Conservation (phyloP, 2,113 vertebrate species). For the Myodes glareolus region DNA sequence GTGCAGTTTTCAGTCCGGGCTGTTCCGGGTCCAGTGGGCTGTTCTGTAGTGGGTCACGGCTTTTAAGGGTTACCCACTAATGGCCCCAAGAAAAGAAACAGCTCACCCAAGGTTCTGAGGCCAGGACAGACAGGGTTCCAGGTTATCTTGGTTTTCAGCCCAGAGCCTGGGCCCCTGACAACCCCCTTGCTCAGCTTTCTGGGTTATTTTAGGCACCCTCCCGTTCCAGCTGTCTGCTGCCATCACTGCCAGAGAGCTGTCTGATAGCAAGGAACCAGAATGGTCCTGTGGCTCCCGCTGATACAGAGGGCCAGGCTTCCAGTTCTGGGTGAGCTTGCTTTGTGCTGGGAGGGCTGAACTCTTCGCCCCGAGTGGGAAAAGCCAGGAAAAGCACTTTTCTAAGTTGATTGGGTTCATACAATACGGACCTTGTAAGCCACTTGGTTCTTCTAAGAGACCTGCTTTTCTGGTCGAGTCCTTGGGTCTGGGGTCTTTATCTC, state of each 20-base stretch:
- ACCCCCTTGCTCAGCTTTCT: slow-evolving; percentile 72
- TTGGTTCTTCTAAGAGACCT: not conserved
- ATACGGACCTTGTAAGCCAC: accelerated
- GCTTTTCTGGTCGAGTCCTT: not conserved
- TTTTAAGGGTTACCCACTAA: not conserved
- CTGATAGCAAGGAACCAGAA: not conserved
- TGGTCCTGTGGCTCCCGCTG: not conserved
- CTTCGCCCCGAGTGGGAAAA: too few relatives aligned
- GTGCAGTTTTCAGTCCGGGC: not conserved
- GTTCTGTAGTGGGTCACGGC: not conserved
- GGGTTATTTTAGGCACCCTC: slow-evolving; percentile 73
- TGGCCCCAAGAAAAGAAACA: not conserved
- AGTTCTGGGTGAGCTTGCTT: not conserved
- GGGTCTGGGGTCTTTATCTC: not conserved
- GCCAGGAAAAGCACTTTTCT: not conserved
- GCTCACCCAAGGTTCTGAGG: slow-evolving; percentile 53
- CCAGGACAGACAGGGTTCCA: slow-evolving; percentile 34
- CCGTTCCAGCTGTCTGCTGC: slow-evolving; percentile 66
- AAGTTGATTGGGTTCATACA: not conserved
- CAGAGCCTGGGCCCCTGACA: not conserved
- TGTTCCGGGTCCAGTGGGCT: not conserved
- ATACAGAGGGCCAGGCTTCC: not conserved
- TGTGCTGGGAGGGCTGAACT: not conserved
- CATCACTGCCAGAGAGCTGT: not conserved
- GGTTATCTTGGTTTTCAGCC: slow-evolving; percentile 65